Evolutionary conservation across 2,888 invertebrate genomes (phyloP), one percentile per base, ranked within the genome.

Genomic region (Drosophila falleni): DNA sequence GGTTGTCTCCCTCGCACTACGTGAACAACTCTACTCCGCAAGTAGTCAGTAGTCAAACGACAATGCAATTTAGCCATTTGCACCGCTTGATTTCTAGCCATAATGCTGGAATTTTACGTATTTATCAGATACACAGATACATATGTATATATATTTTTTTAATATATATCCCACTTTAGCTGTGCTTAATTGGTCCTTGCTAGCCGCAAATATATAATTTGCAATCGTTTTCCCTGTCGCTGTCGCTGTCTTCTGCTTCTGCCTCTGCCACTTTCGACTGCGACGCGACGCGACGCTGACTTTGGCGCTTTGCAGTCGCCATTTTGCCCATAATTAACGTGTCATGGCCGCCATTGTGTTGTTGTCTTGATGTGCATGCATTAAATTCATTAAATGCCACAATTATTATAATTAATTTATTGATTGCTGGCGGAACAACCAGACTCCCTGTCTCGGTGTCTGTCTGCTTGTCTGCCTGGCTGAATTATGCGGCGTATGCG

Each of bases 341-440:
- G 87, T 85, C 88, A 85, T 76, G 80, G 84, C 84, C 78, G 86
- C 82, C 87, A 74, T 86, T 85, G 87, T 81, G 59, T 67, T 74
- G 65, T 64, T 59, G 74, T 64, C 60, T 59, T 72, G 77, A 75
- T 82, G 80, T 75, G 83, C 85, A 75, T 84, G 80, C 83, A 90
- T 91, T 90, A 87, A 90, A 89, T 90, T 78, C 90, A 91, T 91
- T 90, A 90, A 90, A 90, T 90, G 82, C 91, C 91, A 90, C 91
- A 91, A 92, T 92, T 90, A 92, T 91, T 91, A 76, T 92, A 92
- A 92, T 92, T 91, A 89, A 91, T 87, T 92, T 91, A 91, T 89
- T 81, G 82, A 85, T 79, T 76, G 78, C 84, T 54, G 71, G 73
- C 61, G 51, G 51, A 29, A 50, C 54, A 31, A 37, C 33, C 31